phyloP scores from a whole-genome alignment of 2,113 vertebrate genomes.

The Ailuropoda melanoleuca region DNA sequence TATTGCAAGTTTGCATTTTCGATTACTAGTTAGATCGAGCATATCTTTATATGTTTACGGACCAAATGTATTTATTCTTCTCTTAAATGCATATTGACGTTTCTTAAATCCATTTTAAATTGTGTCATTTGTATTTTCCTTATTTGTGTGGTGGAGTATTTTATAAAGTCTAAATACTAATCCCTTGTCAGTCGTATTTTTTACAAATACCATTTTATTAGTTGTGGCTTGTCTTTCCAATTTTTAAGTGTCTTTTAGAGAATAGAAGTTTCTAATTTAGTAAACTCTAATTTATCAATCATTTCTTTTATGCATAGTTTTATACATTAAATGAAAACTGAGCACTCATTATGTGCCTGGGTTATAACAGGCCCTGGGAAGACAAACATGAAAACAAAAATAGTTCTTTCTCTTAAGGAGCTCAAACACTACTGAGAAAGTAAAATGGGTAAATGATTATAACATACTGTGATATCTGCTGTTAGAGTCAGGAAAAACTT shows the following conservation, averaged over 20 bases:
- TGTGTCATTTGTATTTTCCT: not conserved
- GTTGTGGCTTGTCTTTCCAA: not conserved
- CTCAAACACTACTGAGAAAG: not conserved
- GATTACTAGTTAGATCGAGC: not conserved
- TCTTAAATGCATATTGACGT: not conserved
- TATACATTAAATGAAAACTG: not conserved
- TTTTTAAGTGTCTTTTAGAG: not conserved
- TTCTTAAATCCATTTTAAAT: not conserved
- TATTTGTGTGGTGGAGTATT: not conserved
- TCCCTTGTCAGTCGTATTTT: not conserved
- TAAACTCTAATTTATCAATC: not conserved
- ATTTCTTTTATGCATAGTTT: not conserved
- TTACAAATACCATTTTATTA: not conserved
- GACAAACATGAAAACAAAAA: not conserved
- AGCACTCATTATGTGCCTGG: no score
- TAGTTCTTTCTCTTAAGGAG: not conserved
- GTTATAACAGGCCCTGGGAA: not conserved
- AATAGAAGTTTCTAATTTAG: not conserved
- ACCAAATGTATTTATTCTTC: slow-evolving; percentile 16
- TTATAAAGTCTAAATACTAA: slow-evolving; percentile 2
- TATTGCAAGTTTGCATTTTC: not conserved
- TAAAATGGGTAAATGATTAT: not conserved
- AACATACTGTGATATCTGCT: not conserved
- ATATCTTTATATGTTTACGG: not conserved
- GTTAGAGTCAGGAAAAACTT: not conserved